A percentile compares a stretch with the other conserved stretches of the same genome.
These are phyloP conservation scores for Achlya flavicornis DNA, from an alignment of 2,888 invertebrate species.

Conservation along the genomic window DNA sequence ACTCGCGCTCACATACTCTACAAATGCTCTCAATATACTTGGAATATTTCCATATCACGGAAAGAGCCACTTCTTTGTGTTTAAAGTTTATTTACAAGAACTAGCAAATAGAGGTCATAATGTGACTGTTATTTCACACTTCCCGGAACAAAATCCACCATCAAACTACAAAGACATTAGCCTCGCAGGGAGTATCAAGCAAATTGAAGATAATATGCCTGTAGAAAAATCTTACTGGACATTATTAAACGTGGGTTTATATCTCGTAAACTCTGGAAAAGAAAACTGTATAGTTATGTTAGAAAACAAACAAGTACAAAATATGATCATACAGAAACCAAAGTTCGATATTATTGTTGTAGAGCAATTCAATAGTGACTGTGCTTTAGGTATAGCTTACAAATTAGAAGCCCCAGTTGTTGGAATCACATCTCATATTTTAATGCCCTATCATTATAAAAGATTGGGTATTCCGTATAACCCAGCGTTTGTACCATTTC, in stretches of 20 bases:
- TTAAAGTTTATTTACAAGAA: conserved; percentile 83
- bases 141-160: conserved; percentile 75
- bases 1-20: conserved; percentile 34
- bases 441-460: conserved; percentile 85
- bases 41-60: conserved; percentile 87
- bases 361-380: conserved; percentile 89
- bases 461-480: conserved; percentile 84
- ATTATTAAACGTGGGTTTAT: conserved; percentile 38
- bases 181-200: conserved; percentile 57
- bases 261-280: conserved; percentile 47
- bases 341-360: conserved; percentile 87
- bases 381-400: conserved; percentile 86
- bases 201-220: conserved; percentile 49
- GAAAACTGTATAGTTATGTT: conserved; percentile 66
- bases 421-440: conserved; percentile 80
- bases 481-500: conserved; percentile 82
- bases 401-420: conserved; percentile 86
- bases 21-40: conserved; percentile 76
- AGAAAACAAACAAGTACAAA: conserved; percentile 60
- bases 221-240: conserved; percentile 50
- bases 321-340: conserved; percentile 64
- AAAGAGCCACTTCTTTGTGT: conserved; percentile 88
- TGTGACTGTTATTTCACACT: conserved; percentile 87
- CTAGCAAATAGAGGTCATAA: conserved; percentile 86
- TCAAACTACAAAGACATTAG: conserved; percentile 85